These are phyloP conservation scores for Heliconius ismenius DNA, from an alignment of 2,888 invertebrate species.

Conservation along the genomic window DNA sequence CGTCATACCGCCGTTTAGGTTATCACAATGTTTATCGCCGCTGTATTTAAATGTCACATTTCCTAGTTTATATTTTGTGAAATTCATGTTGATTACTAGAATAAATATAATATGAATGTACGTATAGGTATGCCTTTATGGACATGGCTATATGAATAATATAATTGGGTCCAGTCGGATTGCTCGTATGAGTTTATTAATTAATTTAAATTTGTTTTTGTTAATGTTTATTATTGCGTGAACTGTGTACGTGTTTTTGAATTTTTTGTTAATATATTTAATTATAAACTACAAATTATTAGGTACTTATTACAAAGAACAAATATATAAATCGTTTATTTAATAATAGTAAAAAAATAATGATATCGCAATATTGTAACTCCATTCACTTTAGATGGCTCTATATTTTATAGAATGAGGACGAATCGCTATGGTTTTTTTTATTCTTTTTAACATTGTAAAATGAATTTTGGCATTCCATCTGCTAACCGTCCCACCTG, in stretches of 20 bases:
- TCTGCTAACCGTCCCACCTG: background rate
- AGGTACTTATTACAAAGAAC: background rate
- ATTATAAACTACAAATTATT: background rate
- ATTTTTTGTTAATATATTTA: background rate
- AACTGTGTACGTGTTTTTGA: background rate
- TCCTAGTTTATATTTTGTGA: conserved; percentile 24
- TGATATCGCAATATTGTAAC: background rate
- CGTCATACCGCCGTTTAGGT: conserved; percentile 36
- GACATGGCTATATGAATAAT: conserved; percentile 12
- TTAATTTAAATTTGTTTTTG: conserved; percentile 21
- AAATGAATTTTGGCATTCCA: conserved; percentile 1
- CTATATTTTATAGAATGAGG: background rate
- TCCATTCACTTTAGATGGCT: background rate
- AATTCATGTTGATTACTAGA: background rate
- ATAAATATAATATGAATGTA: background rate
- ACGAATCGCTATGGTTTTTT: background rate
- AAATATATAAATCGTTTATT: background rate
- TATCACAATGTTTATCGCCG: conserved; percentile 38
- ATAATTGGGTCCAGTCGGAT: conserved; percentile 2
- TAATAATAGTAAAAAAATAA: background rate
- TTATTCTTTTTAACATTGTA: background rate
- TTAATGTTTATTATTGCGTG: conserved; percentile 16
- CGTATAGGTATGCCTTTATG: background rate
- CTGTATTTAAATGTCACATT: conserved; percentile 23
- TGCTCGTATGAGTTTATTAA: conserved; percentile 15